A percentile compares a stretch with the other conserved stretches of the same genome.
Evolutionary conservation across 2,888 invertebrate genomes (phyloP).

Genomic region (Hoplodrina blanda): DNA sequence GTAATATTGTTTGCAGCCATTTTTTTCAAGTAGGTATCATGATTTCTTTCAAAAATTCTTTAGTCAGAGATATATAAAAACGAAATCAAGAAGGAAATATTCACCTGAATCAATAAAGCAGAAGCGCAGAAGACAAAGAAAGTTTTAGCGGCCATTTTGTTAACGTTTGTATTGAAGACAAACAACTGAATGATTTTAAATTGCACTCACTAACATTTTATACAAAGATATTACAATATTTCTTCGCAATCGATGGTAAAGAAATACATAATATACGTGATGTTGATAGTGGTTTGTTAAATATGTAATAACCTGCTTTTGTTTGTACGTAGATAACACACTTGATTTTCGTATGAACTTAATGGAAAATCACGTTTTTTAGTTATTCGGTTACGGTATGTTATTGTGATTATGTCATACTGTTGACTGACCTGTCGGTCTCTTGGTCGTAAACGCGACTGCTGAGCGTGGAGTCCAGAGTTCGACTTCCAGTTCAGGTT

Average conservation of each 20-base stretch:
- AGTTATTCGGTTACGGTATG: background rate
- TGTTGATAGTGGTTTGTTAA: background rate
- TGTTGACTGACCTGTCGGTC: background rate
- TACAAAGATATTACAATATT: slow-evolving; percentile 45
- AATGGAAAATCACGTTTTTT: slow-evolving; percentile 27
- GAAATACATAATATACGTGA: slow-evolving; percentile 24
- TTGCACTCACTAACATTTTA: slow-evolving; percentile 36
- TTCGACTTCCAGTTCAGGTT: no score
- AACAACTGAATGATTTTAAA: slow-evolving; percentile 44
- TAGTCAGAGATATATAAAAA: background rate
- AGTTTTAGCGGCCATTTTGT: slow-evolving; percentile 44
- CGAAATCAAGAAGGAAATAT: background rate
- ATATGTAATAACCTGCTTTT: slow-evolving; percentile 11
- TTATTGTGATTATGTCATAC: background rate
- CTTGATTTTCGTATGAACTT: background rate
- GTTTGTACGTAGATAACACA: slow-evolving; percentile 14
- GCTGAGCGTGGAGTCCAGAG: no score
- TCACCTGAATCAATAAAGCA: slow-evolving; percentile 44
- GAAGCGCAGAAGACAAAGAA: slow-evolving; percentile 41
- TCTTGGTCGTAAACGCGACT: no score
- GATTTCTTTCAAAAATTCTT: no score
- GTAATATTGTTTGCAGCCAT: no score
- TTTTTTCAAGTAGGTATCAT: no score
- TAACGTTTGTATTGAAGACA: slow-evolving; percentile 7
- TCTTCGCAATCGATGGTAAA: slow-evolving; percentile 34